phyloP scores from a whole-genome alignment of 2,888 invertebrate genomes.

The Tuberolachnus salignus region DNA sequence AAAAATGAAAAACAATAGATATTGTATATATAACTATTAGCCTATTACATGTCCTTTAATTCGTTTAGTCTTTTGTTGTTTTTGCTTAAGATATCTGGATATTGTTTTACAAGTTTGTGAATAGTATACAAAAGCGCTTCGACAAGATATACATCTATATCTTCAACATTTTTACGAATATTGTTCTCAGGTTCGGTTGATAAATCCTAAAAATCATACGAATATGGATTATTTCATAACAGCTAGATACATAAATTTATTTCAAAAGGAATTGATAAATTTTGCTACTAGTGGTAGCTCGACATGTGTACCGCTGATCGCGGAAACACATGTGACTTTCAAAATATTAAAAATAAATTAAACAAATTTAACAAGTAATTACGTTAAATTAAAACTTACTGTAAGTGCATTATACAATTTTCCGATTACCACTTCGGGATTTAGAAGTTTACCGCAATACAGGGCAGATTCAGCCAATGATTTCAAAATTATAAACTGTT shows the following conservation, averaged over 20 bases:
- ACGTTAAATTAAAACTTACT: constrained; percentile 67
- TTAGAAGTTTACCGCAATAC: constrained; percentile 77
- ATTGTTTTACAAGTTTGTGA: constrained; percentile 78
- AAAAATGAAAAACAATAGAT: no score
- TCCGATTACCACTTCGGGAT: constrained; percentile 75
- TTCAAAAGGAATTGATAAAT: not conserved
- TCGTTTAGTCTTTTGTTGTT: constrained; percentile 82
- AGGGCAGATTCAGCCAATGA: constrained; percentile 84
- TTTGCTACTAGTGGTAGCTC: not conserved
- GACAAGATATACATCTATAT: constrained; percentile 89
- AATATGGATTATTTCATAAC: not conserved
- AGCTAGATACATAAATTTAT: not conserved
- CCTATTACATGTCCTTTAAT: constrained; percentile 70
- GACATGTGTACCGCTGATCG: no score
- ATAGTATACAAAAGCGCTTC: constrained; percentile 84
- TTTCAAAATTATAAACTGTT: constrained; percentile 63
- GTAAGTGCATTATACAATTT: constrained; percentile 78
- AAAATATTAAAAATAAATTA: no score
- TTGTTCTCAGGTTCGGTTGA: constrained; percentile 62
- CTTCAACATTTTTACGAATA: constrained; percentile 67
- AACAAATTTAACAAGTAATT: no score
- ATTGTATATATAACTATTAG: not conserved
- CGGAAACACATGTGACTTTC: no score
- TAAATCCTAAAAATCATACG: constrained; percentile 49
- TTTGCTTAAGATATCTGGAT: constrained; percentile 76